Base-by-base conservation (phyloP, 2,888 invertebrate genomes). In the Idaea straminata region DNA sequence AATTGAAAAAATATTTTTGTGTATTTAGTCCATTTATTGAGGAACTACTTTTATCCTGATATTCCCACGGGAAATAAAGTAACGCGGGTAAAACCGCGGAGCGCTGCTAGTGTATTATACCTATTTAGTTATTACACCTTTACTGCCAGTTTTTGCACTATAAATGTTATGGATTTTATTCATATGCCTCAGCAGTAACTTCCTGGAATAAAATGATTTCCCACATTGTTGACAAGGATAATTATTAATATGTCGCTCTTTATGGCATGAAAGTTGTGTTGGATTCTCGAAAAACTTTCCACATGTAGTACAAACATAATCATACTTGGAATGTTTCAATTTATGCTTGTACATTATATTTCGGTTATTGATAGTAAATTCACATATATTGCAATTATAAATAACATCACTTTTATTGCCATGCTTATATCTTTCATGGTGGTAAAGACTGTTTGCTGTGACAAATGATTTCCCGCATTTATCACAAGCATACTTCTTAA, bases 391-490 rank as follows among this genome's bases (percentile, higher is more conserved):
- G 74, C 91, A 91, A 59, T 79, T 77, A 38, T 77, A 83, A 38
- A 68, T 67, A 47, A 78, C 77, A 25, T 25, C 25, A 10, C 71
- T 72, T 25, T 78, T 83, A 5, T 74, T 72, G 47, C 13, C 47
- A 69, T 91, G 91, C 2, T 77, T 79, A 57, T 69, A 78, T 3
- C 78, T 74, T 65, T 74, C 82, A 62, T 91, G 91, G 60, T 86
- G 88, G 10, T 82, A 81, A 0, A 92, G 76, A 68, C 89, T 90
- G 0, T 82, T 75, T 0, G 74, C 61, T 0, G 88, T 87, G 62
- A 75, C 88, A 66, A 88, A 91, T 25, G 85, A 78, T 6, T 82
- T 78, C 0, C 87, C 85, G 71, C 91, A 92, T 15, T 75, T 75
- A 63, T 91, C 91, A 76, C 91, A 91, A 0, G 87, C 79, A 64